Evolutionary conservation across 2,797 vertebrate genomes (phyloP).

Genomic region (Labeo calbasu): DNA sequence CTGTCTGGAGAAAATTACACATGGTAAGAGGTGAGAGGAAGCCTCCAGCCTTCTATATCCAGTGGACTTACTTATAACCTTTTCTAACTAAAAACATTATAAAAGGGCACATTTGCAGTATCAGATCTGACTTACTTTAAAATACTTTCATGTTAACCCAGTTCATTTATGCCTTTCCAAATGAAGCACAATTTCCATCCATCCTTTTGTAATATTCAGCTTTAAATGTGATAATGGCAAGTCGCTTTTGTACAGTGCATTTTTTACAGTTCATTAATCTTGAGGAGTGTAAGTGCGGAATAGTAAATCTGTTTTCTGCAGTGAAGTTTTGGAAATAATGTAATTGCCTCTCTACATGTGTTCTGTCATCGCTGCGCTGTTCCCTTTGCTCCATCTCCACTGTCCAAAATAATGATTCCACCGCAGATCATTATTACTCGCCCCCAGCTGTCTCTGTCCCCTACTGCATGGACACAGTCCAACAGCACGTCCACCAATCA

Average conservation of each 20-base stretch:
- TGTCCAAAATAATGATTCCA: conserved; percentile 47
- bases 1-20: conserved; percentile 35
- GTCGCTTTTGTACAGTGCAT: neutral
- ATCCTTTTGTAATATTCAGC: neutral
- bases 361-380: conserved; percentile 18
- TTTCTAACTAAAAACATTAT: neutral
- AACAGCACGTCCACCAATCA: conserved; percentile 35
- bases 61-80: neutral
- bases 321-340: conserved; percentile 31
- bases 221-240: neutral
- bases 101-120: neutral
- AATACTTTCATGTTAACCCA: neutral
- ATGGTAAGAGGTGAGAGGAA: conserved; percentile 2
- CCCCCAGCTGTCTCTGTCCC: conserved; percentile 46
- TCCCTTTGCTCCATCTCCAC: conserved; percentile 37
- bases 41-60: neutral
- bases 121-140: neutral
- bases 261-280: conserved; percentile 16
- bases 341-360: conserved; percentile 46
- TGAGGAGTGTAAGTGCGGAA: neutral
- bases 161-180: neutral
- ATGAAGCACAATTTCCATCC: neutral
- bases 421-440: conserved; percentile 48
- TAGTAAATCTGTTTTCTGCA: conserved; percentile 17
- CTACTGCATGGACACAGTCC: conserved; percentile 39